Conservation (phyloP, 2,113 vertebrate species). For the Triplophysa rosa region DNA sequence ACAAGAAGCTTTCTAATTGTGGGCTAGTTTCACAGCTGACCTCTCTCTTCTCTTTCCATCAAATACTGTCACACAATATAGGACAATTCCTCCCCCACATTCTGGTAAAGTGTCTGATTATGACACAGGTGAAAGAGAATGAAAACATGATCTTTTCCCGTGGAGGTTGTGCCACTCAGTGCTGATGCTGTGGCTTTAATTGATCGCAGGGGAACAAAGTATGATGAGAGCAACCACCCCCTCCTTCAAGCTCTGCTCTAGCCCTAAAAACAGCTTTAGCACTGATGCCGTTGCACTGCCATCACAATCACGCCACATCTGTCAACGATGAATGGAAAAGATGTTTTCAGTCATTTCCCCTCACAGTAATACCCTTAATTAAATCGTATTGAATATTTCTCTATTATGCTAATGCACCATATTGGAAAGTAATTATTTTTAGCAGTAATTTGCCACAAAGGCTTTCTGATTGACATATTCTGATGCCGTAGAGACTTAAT, state of each 20-base stretch:
- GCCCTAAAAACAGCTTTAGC: conserved; percentile 48
- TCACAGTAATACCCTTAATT: conserved; percentile 65
- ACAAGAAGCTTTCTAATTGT: not conserved
- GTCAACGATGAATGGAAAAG: conserved; percentile 55
- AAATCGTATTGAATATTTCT: conserved; percentile 64
- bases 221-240: conserved; percentile 15
- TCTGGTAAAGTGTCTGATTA: conserved; percentile 44
- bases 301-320: conserved; percentile 60
- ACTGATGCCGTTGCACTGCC: conserved; percentile 31
- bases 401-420: conserved; percentile 60
- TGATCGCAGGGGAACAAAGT: conserved; percentile 36
- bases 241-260: conserved; percentile 25
- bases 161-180: conserved; percentile 42
- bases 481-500: conserved; percentile 37
- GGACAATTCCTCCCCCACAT: not conserved
- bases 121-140: conserved; percentile 33
- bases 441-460: conserved; percentile 46
- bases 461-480: conserved; percentile 52
- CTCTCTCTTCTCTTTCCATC: not conserved
- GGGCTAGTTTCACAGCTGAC: not conserved
- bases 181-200: conserved; percentile 32
- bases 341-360: conserved; percentile 56
- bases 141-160: conserved; percentile 37
- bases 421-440: conserved; percentile 58
- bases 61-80: not conserved